Percentiles rank a stretch among this genome's conserved stretches.
Evolutionary conservation across 2,113 vertebrate genomes (phyloP).

Genomic region (Natator depressus): DNA sequence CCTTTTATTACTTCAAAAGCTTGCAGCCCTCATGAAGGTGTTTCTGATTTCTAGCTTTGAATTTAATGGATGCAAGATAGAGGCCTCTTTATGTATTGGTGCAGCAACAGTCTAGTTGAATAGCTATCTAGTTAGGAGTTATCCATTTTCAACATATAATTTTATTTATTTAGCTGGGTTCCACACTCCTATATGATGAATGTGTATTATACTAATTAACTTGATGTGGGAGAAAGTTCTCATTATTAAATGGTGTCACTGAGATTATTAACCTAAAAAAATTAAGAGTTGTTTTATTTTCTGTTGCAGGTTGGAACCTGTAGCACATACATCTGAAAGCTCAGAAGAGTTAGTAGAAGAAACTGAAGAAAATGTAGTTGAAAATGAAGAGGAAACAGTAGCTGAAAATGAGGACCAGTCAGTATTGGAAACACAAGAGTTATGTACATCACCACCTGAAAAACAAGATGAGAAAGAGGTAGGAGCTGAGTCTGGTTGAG

Average conservation of each 20-base stretch:
- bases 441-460: slow-evolving; percentile 28
- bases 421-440: slow-evolving; percentile 6
- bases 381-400: slow-evolving; percentile 10
- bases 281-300: not conserved
- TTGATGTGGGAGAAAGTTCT: not conserved
- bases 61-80: not conserved
- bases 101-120: not conserved
- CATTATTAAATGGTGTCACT: not conserved
- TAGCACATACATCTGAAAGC: slow-evolving; percentile 32
- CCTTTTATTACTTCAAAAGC: not conserved
- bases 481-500: not conserved
- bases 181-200: not conserved
- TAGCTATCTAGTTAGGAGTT: not conserved
- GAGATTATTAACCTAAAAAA: not conserved
- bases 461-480: slow-evolving; percentile 73
- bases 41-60: not conserved
- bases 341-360: slow-evolving; percentile 60
- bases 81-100: not conserved
- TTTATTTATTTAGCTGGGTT: not conserved
- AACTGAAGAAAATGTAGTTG: slow-evolving; percentile 11
- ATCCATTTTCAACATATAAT: not conserved
- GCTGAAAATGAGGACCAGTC: slow-evolving; percentile 16
- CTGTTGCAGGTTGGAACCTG: slow-evolving; percentile 57
- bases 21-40: not conserved
- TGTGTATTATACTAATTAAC: not conserved